A percentile compares a stretch with the other conserved stretches of the same genome.
Evolutionary conservation across 2,797 vertebrate genomes (phyloP).

Genomic region (Neoniphon sammara): DNA sequence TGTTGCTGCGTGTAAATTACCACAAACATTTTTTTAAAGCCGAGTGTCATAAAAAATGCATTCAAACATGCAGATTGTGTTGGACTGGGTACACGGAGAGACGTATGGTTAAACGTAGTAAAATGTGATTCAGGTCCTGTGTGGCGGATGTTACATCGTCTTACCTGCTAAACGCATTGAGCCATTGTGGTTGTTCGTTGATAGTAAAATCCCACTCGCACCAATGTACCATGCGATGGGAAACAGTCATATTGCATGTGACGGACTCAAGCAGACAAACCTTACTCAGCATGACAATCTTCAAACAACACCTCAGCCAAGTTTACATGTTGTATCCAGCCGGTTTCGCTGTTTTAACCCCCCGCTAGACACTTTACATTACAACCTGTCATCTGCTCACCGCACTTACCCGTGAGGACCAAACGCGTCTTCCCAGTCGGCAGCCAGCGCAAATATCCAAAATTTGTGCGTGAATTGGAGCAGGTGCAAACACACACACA

Average conservation of each 20-base stretch:
- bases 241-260: conserved; percentile 41
- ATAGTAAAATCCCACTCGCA: conserved; percentile 76
- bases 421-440: conserved; percentile 50
- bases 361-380: conserved; percentile 36
- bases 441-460: conserved; percentile 31
- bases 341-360: conserved; percentile 4
- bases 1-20: conserved; percentile 11
- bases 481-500: conserved; percentile 60
- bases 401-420: conserved; percentile 64
- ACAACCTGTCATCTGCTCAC: conserved; percentile 66
- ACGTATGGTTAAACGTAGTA: conserved; percentile 41
- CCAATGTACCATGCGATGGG: conserved; percentile 66
- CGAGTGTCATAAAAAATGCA: background rate
- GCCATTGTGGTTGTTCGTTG: conserved; percentile 60
- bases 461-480: conserved; percentile 47
- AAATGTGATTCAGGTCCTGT: conserved; percentile 40
- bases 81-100: background rate
- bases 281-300: conserved; percentile 22
- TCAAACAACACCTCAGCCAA: conserved; percentile 34
- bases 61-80: background rate
- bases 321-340: conserved; percentile 47
- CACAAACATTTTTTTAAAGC: background rate
- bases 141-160: conserved; percentile 49
- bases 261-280: conserved; percentile 23
- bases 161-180: conserved; percentile 23